Conservation (phyloP, 2,113 vertebrate genomes). For the Sterna hirundo region DNA sequence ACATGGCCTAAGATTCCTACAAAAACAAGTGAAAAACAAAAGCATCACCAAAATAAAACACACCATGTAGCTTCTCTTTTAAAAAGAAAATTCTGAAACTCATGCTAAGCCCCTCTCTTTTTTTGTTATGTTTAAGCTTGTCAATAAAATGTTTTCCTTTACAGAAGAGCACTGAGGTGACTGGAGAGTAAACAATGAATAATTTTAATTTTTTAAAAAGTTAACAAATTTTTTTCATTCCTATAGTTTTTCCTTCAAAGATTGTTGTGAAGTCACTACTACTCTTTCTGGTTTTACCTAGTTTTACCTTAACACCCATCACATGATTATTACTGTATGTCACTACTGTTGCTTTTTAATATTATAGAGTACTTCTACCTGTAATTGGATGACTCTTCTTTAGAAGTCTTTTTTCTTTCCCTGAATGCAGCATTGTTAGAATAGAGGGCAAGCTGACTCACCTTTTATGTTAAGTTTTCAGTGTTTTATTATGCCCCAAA, state of each 20-base stretch:
- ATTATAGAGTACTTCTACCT: background rate
- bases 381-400: background rate
- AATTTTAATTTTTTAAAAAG: background rate
- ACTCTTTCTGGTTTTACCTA: background rate
- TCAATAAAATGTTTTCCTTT: background rate
- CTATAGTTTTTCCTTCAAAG: background rate
- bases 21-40: background rate
- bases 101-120: rapidly evolving
- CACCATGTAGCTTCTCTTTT: background rate
- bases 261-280: background rate
- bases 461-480: background rate
- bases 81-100: background rate
- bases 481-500: background rate
- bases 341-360: background rate
- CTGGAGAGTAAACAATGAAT: background rate
- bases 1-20: background rate
- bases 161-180: background rate
- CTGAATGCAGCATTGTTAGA: background rate
- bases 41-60: background rate
- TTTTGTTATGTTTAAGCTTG: background rate
- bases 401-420: background rate
- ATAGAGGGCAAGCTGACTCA: background rate
- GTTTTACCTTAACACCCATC: background rate
- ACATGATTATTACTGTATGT: background rate
- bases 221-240: background rate